Base-by-base conservation (phyloP, 2,797 vertebrate species). In the Leptatherina wallacei region DNA sequence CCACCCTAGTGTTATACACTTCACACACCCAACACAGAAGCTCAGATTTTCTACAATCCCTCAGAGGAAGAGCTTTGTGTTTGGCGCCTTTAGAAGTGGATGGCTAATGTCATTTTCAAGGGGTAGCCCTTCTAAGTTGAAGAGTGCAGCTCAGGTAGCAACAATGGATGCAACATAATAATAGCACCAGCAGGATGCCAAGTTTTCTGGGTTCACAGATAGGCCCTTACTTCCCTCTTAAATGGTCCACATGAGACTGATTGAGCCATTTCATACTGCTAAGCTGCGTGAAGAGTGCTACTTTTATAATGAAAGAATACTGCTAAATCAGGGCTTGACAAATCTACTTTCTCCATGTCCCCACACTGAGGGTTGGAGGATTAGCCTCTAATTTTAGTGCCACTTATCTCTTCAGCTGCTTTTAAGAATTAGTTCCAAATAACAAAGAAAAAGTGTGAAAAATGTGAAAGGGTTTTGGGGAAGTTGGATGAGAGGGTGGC, bases 331-430 rank as follows among this genome's bases (percentile, higher is more conserved):
- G 88, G 85, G 80, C 90, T 90, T 92, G 91, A 93, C 92, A 91
- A 93, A 93, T 93, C 91, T 92, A 75, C 85, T 87, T 88, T 89
- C 89, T 90, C 85, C 88, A 83, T 91, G 85, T 92, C 88, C 83
- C 69, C 85, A 80, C 85, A 83, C 84, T 85, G 82, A 85, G 86
- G 82, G 83, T 71, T 80, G 75, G 76, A 7, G 87, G 89, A 93
- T 93, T 91, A 90, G 61, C 54, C 81, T 84, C 85, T 87, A 83
- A 93, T 91, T 94, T 90, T 91, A 90, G 86, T 85, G 73, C 75
- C 81, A 89, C 78, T 92, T 89, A 88, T 91, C 84, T 92, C 78
- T 76, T 88, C 77, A 70, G 83, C 80, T 82, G 80, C 83, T 84
- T 89, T 87, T 87, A 82, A 81, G 88, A 92, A 91, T 91, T 91